Conservation (phyloP, 2,113 vertebrate genomes). For the Nannospalax galili region DNA sequence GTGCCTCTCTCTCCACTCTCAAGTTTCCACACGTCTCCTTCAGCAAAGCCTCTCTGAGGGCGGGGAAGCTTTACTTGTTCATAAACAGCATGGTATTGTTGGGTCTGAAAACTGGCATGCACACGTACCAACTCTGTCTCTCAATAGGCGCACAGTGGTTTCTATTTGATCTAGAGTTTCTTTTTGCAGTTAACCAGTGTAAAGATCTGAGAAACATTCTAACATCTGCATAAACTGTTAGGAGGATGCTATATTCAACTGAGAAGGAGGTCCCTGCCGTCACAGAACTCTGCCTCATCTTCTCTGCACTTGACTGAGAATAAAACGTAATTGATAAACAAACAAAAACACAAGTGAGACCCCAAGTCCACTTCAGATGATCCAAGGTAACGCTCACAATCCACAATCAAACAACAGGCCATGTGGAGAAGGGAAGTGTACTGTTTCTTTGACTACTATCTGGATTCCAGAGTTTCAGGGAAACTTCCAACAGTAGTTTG, state of each 20-base stretch:
- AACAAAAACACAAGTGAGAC: neutral
- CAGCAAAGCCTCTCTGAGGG: neutral
- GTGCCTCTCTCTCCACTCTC: neutral
- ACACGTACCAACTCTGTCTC: neutral
- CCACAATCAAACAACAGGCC: slow-evolving; percentile 43
- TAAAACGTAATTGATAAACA: slow-evolving; percentile 4
- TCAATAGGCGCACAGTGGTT: neutral
- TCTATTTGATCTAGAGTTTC: slow-evolving; percentile 17
- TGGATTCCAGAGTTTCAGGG: slow-evolving; percentile 48
- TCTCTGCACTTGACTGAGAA: slow-evolving; percentile 12
- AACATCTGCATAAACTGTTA: neutral
- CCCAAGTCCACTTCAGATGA: neutral
- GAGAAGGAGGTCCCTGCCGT: neutral
- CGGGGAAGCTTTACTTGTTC: neutral
- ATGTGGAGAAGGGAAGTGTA: neutral
- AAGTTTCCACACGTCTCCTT: neutral
- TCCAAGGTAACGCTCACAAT: slow-evolving; percentile 5
- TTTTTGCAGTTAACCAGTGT: slow-evolving; percentile 28
- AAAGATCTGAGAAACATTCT: slow-evolving; percentile 40
- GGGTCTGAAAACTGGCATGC: neutral
- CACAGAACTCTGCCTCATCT: neutral
- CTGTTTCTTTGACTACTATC: slow-evolving; percentile 51
- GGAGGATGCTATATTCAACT: neutral
- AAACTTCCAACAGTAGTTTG: slow-evolving; percentile 69
- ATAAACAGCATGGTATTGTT: neutral